Conservation (phyloP, 2,888 invertebrate genomes). For the Timema cristinae region DNA sequence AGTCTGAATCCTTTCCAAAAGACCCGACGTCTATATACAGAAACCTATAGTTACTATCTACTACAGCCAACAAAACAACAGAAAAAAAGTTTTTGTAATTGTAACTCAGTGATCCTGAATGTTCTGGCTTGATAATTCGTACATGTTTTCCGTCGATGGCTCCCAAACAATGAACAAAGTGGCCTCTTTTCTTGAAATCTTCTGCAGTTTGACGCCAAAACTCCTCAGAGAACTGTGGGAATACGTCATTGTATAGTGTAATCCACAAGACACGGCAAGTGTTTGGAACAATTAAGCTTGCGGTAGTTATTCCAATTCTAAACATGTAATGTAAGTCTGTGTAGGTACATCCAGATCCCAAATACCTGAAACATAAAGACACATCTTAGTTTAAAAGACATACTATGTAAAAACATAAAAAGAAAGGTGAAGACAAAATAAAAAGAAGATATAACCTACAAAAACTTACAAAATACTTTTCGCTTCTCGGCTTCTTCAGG, state of each 20-base stretch:
- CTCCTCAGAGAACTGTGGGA: slow-evolving; percentile 1
- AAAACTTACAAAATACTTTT: too few species aligned
- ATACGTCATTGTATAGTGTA: not conserved
- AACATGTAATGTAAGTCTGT: slow-evolving; percentile 6
- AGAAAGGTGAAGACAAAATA: too few species aligned
- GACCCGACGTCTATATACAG: slow-evolving; percentile 36
- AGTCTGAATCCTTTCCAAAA: slow-evolving; percentile 37
- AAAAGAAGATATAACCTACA: too few species aligned
- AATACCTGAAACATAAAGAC: too few species aligned
- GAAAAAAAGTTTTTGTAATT: not conserved
- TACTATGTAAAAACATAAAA: too few species aligned
- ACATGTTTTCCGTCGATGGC: slow-evolving; percentile 8
- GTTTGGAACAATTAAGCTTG: slow-evolving; percentile 12
- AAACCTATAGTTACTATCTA: slow-evolving; percentile 38
- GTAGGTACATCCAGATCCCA: not conserved
- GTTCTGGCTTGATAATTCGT: not conserved
- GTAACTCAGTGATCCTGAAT: slow-evolving; percentile 13
- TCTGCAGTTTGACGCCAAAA: slow-evolving; percentile 11
- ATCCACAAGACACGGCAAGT: slow-evolving; percentile 5
- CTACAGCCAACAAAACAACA: slow-evolving; percentile 37
- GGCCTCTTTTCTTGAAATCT: slow-evolving; percentile 4
- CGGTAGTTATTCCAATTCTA: slow-evolving; percentile 5
- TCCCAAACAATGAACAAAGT: slow-evolving; percentile 4
- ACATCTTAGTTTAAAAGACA: too few species aligned
- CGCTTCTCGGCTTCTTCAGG: too few species aligned